Percentiles rank a stretch among this genome's conserved stretches.
phyloP scores from a whole-genome alignment of 2,113 vertebrate species.

The Isichthys henryi region DNA sequence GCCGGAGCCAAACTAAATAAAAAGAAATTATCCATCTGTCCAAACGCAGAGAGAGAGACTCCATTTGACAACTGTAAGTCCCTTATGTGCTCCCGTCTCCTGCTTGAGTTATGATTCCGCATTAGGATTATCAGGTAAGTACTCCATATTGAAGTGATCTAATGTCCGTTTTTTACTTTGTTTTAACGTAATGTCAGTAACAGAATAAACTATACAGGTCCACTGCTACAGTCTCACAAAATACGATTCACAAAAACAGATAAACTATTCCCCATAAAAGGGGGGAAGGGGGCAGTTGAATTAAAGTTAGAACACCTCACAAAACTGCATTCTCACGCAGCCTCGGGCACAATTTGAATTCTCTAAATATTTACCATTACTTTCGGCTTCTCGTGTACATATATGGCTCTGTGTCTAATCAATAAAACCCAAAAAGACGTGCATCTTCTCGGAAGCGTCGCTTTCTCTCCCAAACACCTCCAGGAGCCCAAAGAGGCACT shows the following conservation, averaged over 20 bases:
- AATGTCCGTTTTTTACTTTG: background rate
- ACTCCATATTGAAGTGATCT: background rate
- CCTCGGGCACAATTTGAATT: background rate
- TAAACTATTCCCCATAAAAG: background rate
- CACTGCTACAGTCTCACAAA: background rate
- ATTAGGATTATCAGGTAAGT: background rate
- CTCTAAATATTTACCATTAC: background rate
- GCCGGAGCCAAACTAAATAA: background rate
- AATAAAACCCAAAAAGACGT: background rate
- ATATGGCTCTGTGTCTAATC: background rate
- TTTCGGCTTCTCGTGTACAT: background rate
- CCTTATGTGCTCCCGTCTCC: background rate
- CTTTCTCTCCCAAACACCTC: background rate
- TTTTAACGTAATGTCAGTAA: background rate
- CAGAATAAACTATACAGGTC: background rate
- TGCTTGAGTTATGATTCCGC: background rate
- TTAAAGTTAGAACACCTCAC: background rate
- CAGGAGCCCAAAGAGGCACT: background rate
- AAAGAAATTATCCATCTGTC: background rate
- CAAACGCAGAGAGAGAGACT: background rate
- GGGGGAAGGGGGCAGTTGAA: background rate
- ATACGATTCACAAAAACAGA: background rate
- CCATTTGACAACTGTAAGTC: background rate
- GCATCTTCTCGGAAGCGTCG: background rate
- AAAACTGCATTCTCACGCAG: background rate